These are phyloP conservation scores for Sebastes umbrosus DNA, from an alignment of 2,797 vertebrate species.

Conservation along the genomic window DNA sequence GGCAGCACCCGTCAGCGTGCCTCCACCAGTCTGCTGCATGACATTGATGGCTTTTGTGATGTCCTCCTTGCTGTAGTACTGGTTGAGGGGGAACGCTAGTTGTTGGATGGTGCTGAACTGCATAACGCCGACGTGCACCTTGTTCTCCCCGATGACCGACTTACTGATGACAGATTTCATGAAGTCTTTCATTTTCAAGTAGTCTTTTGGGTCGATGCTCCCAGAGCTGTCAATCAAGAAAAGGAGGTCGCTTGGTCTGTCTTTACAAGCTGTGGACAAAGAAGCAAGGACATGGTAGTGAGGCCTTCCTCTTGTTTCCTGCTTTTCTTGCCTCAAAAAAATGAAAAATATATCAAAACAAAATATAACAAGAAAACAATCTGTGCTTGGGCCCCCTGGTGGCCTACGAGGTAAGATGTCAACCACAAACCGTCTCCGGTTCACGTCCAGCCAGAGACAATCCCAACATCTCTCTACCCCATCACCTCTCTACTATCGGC, in stretches of 20 bases:
- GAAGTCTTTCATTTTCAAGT: conserved; percentile 74
- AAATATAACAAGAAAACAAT: not conserved
- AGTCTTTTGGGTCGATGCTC: conserved; percentile 61
- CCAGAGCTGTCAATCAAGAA: conserved; percentile 80
- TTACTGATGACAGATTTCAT: conserved; percentile 69
- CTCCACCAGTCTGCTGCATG: conserved; percentile 24
- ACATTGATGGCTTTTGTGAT: conserved; percentile 56
- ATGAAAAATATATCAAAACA: not conserved
- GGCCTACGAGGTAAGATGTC: not conserved
- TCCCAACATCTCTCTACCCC: not conserved
- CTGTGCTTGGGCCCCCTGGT: not conserved
- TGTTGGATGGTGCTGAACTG: conserved; percentile 67
- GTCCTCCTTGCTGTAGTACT: not conserved
- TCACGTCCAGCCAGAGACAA: not conserved
- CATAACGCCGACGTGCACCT: conserved; percentile 81
- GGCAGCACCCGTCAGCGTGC: conserved; percentile 76
- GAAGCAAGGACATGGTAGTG: not conserved
- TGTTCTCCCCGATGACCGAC: conserved; percentile 65
- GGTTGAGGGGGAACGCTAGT: conserved; percentile 78
- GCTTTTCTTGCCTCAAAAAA: not conserved
- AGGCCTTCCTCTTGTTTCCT: not conserved
- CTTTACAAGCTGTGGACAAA: conserved; percentile 74
- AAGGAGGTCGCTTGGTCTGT: conserved; percentile 71
- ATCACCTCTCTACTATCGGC: not conserved
- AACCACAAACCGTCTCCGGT: not conserved